Conservation (phyloP, 1,140 invertebrate genomes). For the Thaumatotibia leucotreta region DNA sequence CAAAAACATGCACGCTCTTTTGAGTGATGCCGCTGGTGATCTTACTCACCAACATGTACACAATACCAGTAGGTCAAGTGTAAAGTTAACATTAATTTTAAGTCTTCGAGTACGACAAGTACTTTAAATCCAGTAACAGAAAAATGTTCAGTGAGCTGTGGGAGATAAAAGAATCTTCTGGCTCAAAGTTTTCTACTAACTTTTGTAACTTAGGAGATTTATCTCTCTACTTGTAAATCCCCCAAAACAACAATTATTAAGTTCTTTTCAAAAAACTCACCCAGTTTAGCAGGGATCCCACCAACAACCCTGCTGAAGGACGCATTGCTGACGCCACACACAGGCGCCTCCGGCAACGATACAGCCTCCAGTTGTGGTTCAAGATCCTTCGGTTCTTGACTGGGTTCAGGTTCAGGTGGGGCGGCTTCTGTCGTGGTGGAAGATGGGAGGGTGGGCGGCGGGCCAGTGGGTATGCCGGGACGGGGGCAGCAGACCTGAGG, state of each 20-base stretch:
- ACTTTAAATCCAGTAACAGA: no score
- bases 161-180: no score
- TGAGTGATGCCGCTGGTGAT: no score
- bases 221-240: no score
- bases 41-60: no score
- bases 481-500: slow-evolving; percentile 52
- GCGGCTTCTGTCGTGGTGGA: slow-evolving; percentile 12
- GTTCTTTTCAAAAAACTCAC: slow-evolving; percentile 30
- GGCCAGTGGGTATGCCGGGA: slow-evolving; percentile 24
- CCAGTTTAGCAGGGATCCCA: slow-evolving; percentile 53
- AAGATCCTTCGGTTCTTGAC: background rate
- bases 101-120: no score
- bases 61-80: no score
- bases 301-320: slow-evolving; percentile 49
- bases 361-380: slow-evolving; percentile 24
- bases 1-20: no score
- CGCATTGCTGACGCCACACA: slow-evolving; percentile 49
- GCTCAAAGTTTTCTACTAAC: no score
- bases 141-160: no score
- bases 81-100: no score
- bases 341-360: slow-evolving; percentile 42
- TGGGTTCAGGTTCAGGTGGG: background rate
- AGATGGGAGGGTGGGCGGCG: slow-evolving; percentile 18
- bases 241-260: background rate
- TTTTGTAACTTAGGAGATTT: no score